Percentiles rank a stretch among this genome's conserved stretches.
phyloP scores from a whole-genome alignment of 2,113 vertebrate genomes.

The Rhinoptilus africanus region DNA sequence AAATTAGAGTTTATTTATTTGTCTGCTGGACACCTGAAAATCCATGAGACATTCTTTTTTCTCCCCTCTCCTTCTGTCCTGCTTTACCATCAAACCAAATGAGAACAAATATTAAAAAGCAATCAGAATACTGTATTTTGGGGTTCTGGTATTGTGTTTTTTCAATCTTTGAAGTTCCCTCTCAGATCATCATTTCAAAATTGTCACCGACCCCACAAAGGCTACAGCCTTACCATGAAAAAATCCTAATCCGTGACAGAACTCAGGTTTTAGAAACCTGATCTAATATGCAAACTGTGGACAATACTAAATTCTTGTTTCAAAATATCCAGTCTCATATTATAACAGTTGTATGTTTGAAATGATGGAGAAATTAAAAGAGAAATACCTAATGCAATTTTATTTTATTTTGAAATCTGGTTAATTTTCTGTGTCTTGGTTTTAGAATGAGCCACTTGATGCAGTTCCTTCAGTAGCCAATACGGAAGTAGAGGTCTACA shows the following conservation, averaged over 20 bases:
- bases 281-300: not conserved
- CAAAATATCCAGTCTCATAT: not conserved
- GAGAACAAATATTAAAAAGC: not conserved
- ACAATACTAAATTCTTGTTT: not conserved
- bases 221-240: not conserved
- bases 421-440: not conserved
- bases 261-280: not conserved
- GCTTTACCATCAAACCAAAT: not conserved
- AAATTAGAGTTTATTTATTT: not conserved
- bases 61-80: not conserved
- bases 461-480: not conserved
- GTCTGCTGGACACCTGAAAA: not conserved
- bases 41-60: not conserved
- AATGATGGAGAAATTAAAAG: not conserved
- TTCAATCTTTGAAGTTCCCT: not conserved
- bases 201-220: not conserved
- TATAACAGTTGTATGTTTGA: not conserved
- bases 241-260: not conserved
- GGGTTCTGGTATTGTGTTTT: not conserved
- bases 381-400: not conserved
- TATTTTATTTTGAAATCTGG: not conserved
- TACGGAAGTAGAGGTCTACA: not conserved
- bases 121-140: not conserved
- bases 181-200: not conserved
- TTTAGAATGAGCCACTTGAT: not conserved